Evolutionary conservation across 2,797 vertebrate genomes (phyloP), one percentile per base, ranked within the genome.

Genomic region (Semaprochilodus insignis): DNA sequence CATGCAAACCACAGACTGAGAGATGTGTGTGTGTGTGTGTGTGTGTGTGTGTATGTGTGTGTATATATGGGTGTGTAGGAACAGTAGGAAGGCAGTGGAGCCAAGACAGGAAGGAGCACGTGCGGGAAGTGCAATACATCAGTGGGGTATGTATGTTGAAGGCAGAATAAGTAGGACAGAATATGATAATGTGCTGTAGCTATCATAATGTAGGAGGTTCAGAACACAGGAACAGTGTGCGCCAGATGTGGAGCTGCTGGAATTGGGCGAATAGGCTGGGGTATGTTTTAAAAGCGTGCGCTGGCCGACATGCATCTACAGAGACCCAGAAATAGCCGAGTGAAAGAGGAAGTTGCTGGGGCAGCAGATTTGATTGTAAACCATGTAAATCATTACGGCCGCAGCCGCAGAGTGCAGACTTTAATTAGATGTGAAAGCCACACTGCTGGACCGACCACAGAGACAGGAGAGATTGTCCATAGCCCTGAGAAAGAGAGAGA

Each of bases 381-480:
- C 88, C 8, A 48, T 48, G 44, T 48, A 48, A 48, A 48, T 48
- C 44, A 48, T 48, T 13, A 13, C 10, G 10, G 44, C 44, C 44
- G 44, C 44, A 48, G 80, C 69, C 87, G 86, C 88, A 67, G 88
- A 89, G 88, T 85, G 83, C 66, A 80, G 84, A 89, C 84, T 92
- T 86, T 87, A 86, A 87, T 91, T 89, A 90, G 89, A 93, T 92
- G 90, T 88, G 89, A 91, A 34, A 57, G 48, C 31, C 48, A 27
- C n/a, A 14, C 81, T 19, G 21, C 77, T 57, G 10, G 77, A 63
- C 23, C 60, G 75, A 72, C 23, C 23, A 11, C 16, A 40, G 75
- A 70, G 74, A 62, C 48, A 31, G 60, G 60, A 25, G 27, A 14
- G n/a, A 62, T 62, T 2, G 55, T 59, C 21, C 55, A 59, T 21